Evolutionary conservation across 1,140 invertebrate genomes (phyloP).

Genomic region (Wiebesia pumilae): DNA sequence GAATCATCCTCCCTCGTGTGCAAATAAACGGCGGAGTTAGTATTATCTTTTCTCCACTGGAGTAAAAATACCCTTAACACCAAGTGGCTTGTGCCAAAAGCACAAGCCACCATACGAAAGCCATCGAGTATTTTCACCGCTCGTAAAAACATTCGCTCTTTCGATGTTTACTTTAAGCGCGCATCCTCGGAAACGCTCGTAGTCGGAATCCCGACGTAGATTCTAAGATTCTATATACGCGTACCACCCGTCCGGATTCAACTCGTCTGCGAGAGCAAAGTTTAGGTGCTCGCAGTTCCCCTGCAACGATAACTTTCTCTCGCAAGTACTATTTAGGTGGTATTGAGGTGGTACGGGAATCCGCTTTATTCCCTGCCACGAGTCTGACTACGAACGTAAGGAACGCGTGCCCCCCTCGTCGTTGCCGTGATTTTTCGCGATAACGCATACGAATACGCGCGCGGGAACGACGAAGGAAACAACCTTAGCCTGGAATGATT

Average conservation of each 20-base stretch:
- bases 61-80: too few species aligned
- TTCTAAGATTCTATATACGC: too few species aligned
- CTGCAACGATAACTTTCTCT: background rate
- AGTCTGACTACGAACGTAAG: background rate
- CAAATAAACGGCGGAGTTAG: too few species aligned
- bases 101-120: background rate
- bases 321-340: background rate
- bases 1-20: too few species aligned
- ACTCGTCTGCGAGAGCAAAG: background rate
- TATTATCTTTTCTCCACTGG: too few species aligned
- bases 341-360: background rate
- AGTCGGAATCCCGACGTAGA: too few species aligned
- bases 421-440: too few species aligned
- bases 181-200: background rate
- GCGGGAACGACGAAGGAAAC: background rate
- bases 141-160: background rate
- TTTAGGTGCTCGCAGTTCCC: background rate
- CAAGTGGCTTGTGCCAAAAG: background rate
- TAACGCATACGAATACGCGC: too few species aligned
- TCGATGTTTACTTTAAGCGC: background rate
- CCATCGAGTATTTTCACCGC: background rate
- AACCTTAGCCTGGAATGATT: background rate
- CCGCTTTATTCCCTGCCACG: background rate
- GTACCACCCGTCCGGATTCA: too few species aligned
- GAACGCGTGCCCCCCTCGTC: too few species aligned